phyloP scores from a whole-genome alignment of 2,113 vertebrate species.

The Eptesicus fuscus region DNA sequence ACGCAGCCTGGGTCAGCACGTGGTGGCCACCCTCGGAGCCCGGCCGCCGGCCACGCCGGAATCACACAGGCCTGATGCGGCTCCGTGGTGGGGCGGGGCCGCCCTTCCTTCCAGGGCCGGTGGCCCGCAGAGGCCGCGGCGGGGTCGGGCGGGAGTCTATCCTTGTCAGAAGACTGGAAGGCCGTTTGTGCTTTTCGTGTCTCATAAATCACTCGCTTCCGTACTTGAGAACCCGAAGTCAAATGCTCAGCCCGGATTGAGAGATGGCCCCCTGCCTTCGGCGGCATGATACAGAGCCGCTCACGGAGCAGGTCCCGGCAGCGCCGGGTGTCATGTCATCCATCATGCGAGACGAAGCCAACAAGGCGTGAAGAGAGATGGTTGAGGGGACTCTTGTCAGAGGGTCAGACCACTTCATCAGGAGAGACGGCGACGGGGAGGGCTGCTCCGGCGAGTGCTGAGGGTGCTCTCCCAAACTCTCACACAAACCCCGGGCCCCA shows the following conservation, averaged over 20 bases:
- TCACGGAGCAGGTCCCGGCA: slow-evolving; percentile 71
- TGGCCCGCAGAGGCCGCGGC: not conserved
- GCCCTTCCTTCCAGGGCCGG: not conserved
- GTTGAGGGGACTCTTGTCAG: slow-evolving; percentile 56
- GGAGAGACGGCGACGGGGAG: not conserved
- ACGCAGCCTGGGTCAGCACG: no score
- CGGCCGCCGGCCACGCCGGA: not conserved
- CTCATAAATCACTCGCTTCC: slow-evolving; percentile 69
- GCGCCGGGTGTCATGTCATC: slow-evolving; percentile 57
- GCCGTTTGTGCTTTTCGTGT: slow-evolving; percentile 21
- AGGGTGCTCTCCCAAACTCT: not conserved
- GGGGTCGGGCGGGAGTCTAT: not conserved
- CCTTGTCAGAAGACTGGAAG: slow-evolving; percentile 10
- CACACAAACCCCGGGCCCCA: not conserved
- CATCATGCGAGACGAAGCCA: slow-evolving; percentile 71
- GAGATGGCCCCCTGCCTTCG: slow-evolving; percentile 71
- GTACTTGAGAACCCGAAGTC: slow-evolving; percentile 63
- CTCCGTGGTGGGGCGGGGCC: not conserved
- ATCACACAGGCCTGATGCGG: not conserved
- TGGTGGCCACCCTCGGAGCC: accelerated
- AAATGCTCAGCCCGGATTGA: slow-evolving; percentile 51
- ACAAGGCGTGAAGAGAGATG: slow-evolving; percentile 73
- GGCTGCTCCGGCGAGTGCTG: not conserved
- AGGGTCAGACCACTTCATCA: slow-evolving; percentile 63
- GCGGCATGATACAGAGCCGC: slow-evolving; percentile 54